Evolutionary conservation across 2,797 vertebrate species (phyloP).

Genomic region (Pipistrellus pipistrellus): DNA sequence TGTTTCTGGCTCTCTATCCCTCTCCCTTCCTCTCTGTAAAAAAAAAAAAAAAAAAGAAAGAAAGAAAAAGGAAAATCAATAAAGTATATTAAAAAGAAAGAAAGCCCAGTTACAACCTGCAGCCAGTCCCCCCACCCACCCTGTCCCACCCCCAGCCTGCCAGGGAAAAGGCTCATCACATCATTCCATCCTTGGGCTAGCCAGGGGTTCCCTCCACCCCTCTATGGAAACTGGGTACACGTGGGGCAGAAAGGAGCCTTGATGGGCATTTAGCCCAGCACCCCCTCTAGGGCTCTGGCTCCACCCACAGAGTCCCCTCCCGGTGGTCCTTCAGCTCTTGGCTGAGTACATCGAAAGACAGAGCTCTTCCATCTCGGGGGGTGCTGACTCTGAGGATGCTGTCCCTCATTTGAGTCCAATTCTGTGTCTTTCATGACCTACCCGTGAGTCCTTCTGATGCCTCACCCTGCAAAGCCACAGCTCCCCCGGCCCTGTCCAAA

Average conservation of each 20-base stretch:
- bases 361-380: background rate
- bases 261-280: background rate
- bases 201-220: background rate
- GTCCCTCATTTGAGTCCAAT: background rate
- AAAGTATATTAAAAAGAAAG: no score
- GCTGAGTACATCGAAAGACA: background rate
- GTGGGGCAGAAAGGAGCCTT: background rate
- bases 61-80: no score
- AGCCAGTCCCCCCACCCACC: background rate
- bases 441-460: background rate
- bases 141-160: background rate
- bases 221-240: background rate
- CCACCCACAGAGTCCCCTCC: background rate
- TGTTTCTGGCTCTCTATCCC: no score
- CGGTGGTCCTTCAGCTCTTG: background rate
- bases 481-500: background rate
- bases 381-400: background rate
- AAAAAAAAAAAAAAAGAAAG: no score
- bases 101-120: background rate
- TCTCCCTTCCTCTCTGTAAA: no score
- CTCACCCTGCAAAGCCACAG: background rate
- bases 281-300: background rate
- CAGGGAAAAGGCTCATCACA: background rate
- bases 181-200: background rate
- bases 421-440: background rate